These are phyloP conservation scores for Pedetes capensis DNA, from an alignment of 2,113 vertebrate genomes.

Conservation along the genomic window DNA sequence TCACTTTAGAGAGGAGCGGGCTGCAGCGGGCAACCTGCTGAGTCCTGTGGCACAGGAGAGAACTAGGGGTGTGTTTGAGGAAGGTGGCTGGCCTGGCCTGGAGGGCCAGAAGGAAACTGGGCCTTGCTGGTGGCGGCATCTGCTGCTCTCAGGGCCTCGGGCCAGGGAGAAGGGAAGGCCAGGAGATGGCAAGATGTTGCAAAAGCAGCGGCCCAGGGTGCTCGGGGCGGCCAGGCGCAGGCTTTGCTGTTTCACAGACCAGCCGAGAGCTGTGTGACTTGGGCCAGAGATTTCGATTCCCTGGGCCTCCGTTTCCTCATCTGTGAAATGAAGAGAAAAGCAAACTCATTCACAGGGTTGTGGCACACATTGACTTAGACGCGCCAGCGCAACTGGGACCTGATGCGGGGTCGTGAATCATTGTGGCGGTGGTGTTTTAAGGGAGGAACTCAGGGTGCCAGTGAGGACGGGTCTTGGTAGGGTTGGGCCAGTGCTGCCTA, in stretches of 20 bases:
- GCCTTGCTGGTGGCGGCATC: too few relatives aligned
- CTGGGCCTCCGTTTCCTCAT: neutral
- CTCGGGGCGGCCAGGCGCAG: neutral
- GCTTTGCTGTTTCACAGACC: neutral
- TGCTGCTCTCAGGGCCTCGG: neutral
- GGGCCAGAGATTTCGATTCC: neutral
- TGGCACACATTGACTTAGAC: neutral
- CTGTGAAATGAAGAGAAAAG: neutral
- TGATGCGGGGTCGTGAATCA: neutral
- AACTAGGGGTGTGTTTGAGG: neutral
- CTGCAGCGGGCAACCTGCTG: neutral
- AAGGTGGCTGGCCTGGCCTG: too few relatives aligned
- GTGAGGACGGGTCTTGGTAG: neutral
- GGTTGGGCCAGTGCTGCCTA: neutral
- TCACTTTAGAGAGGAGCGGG: neutral
- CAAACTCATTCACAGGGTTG: neutral
- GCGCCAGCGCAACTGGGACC: neutral
- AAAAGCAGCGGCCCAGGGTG: neutral
- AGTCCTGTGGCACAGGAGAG: neutral
- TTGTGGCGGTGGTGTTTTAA: neutral
- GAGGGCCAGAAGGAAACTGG: neutral
- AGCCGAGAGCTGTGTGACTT: neutral
- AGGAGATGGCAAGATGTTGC: neutral
- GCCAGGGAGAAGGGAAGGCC: neutral
- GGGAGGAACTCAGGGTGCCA: neutral